Conservation (phyloP, 2,888 invertebrate genomes). For the Antheraea yamamai region DNA sequence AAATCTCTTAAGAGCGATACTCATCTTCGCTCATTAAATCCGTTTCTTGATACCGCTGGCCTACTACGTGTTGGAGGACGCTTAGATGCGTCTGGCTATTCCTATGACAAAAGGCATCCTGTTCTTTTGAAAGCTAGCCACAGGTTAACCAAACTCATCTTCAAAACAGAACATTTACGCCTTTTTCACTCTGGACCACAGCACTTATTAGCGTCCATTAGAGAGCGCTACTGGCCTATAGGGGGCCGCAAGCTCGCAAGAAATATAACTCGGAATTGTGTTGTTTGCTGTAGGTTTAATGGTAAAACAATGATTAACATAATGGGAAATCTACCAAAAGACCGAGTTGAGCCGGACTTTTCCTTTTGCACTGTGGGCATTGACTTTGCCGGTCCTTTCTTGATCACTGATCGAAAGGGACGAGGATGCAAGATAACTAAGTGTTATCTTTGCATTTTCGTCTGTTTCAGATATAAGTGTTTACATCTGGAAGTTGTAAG, state of each 20-base stretch:
- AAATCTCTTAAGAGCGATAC: no score
- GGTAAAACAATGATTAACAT: slow-evolving; percentile 21
- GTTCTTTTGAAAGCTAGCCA: no score
- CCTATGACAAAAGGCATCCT: no score
- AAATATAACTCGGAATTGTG: no score
- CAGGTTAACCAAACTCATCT: no score
- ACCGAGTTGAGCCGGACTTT: slow-evolving; percentile 20
- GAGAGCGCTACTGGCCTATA: slow-evolving; percentile 26
- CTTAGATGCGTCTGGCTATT: no score
- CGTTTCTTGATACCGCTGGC: no score
- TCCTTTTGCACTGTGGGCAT: slow-evolving; percentile 31
- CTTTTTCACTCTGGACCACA: slow-evolving; percentile 27
- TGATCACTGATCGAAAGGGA: slow-evolving; percentile 25
- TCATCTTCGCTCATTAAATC: no score
- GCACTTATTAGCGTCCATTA: slow-evolving; percentile 21
- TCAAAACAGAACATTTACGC: no score
- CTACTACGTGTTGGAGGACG: no score
- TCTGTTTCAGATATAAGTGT: slow-evolving; percentile 36
- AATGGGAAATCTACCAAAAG: slow-evolving; percentile 27
- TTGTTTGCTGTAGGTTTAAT: no score
- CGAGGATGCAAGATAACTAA: slow-evolving; percentile 24
- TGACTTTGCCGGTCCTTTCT: slow-evolving; percentile 34
- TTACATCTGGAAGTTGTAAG: slow-evolving; percentile 38
- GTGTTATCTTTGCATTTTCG: slow-evolving; percentile 31
- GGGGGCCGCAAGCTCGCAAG: no score